Evolutionary conservation across 92 coral and sea anemone species (phyloP), one percentile per base, ranked within the genome.

Genomic region (Ricordea florida): DNA sequence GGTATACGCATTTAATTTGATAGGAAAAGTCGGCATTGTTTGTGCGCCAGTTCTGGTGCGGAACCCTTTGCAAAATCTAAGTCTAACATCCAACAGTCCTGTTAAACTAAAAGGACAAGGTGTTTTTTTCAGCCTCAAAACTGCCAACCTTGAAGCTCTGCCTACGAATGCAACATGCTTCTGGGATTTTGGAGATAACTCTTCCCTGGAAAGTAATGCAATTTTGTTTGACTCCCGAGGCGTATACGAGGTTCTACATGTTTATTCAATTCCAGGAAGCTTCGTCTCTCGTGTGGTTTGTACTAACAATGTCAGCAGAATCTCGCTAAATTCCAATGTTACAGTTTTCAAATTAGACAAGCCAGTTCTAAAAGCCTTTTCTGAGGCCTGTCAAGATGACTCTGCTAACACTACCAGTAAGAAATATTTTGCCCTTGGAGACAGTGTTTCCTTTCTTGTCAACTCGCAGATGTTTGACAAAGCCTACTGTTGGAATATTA

Each of bases 131-230:
- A 6, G 10, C 30, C 66, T 77, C 17, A 44, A 28, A 18, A 77
- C 28, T 1, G 21, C 69, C 2, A 41, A 14, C 10, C 18, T 26
- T 5, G 33, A 32, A 18, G 47, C 35, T 14, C 20, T 6, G 8
- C 90, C 97, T 10, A 83, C 88, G 9, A 49, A 87, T 62, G 88
- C 79, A 0, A 53, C 80, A 9, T 91, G 97, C 29, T 37, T 34
- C 0, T 87, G 97, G 97, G n/a, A 33, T 4, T 91, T 91, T 60
- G 93, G 93, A 9, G 90, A 91, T 34, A 75, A 68, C n/a, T 63
- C 30, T 7, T 50, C 45, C 5, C 35, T 16, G 6, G 22, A 17
- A 5, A 20, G 57, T 2, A 49, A 24, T n/a, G 65, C 75, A 46
- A 86, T 85, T 18, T 17, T 43, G 31, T 87, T 57, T 28, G 36